Evolutionary conservation across 2,797 vertebrate genomes (phyloP), one percentile per base, ranked within the genome.

Genomic region (Gymnopithys bicolor): DNA sequence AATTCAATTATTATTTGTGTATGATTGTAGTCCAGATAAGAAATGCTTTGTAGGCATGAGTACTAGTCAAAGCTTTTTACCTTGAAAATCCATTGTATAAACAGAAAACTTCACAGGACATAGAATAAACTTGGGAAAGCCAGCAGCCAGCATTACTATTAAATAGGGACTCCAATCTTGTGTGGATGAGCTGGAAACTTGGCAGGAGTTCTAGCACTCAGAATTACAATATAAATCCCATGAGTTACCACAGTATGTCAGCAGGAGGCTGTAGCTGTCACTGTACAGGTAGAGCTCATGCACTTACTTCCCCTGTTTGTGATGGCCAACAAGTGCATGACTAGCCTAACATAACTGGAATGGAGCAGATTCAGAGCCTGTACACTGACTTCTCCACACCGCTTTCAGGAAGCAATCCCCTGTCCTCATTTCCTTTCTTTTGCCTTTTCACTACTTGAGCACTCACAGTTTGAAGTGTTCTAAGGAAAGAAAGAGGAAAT

Each of bases 241-340:
- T 0, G 4, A 39, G 32, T 24, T 49, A 48, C 22, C 39, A 58
- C 43, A 3, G 2, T 30, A 32, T 79, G 39, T 71, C 70, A 88
- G 86, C 77, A 79, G 84, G 78, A 93, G 49, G 39, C 21, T 92
- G 81, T 59, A 86, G 35, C 27, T 1, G 1, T 32, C 68, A 28
- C 8, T 10, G 24, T 35, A 46, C 27, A 37, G 39, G 67, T 12
- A 73, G 55, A 66, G 28, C 37, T 90, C 89, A 23, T 11, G n/a
- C 39, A 28, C 62, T 79, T 82, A 21, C 58, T 79, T 87, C 19
- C n/a, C 11, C 22, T 68, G 0, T 75, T 35, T 32, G 17, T 55
- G 39, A 19, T 0, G 5, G 10, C 49, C 58, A 87, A 28, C 11
- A 19, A 84, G 74, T 1, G 6, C 28, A 27, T 1, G 1, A 33